Evolutionary conservation across 37 sponge, comb jelly and placozoan species (phyloP), one percentile per base, ranked within the genome.

Genomic region (Agelas oroides): DNA sequence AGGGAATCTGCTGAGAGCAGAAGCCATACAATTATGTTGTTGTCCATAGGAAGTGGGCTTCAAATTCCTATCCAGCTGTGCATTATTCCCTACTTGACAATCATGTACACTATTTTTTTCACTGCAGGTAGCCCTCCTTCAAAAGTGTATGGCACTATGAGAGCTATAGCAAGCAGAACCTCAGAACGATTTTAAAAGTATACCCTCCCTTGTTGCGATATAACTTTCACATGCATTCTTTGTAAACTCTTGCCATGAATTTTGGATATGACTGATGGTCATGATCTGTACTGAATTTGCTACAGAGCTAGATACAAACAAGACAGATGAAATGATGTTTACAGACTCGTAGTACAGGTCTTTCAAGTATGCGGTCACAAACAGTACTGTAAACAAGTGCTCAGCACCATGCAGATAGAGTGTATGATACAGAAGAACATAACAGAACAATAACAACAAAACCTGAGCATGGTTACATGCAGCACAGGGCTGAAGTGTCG

Each of bases 91-190:
- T 8, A 46, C 46, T 46, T 46, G 46, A 12, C 46, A 46, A 12
- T 46, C 46, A 46, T 3, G 6, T 46, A 8, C 46, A 12, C 35
- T 68, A 33, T 13, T 20, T 34, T 71, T 21, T 54, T 1, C 31
- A 24, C 62, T 78, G 30, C 82, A 94, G 97, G 99, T 0, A 95
- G 94, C 39, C 97, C 99, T 33, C 99, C 99, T 24, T 93, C 96
- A 17, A 99, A 99, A 57, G 99, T 99, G 41, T 99, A 99, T 70
- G 99, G 99, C 0, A 87, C 85, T 41, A 92, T 99, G 93, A 63
- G 96, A 64, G 80, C 94, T 40, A 84, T 98, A n/a, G 97, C 99
- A 33, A 93, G 86, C 65, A 86, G 97, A 80, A 68, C 84, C 25
- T 55, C 91, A 37, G 94, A 94, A 70, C 73, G 90, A 52, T 88